Percentiles rank a stretch among this genome's conserved stretches.
These are phyloP conservation scores for Panurus biarmicus DNA, from an alignment of 2,113 vertebrate species.

Conservation along the genomic window DNA sequence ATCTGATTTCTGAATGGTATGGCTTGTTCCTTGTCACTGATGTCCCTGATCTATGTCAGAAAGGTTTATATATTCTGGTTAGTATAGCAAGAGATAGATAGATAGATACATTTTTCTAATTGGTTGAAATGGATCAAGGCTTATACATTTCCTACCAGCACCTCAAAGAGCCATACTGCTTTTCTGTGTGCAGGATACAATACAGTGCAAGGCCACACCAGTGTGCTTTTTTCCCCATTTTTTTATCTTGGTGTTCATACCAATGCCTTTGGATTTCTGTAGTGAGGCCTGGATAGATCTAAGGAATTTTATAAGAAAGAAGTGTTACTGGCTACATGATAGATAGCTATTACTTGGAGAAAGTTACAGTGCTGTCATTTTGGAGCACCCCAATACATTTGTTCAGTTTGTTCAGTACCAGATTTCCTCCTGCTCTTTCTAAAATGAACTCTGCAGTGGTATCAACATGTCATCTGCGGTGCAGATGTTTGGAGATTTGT, in stretches of 20 bases:
- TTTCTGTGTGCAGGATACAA: neutral
- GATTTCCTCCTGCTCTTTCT: neutral
- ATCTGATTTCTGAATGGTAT: slow-evolving; percentile 17
- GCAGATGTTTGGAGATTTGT: neutral
- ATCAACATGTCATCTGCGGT: neutral
- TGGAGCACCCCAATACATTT: neutral
- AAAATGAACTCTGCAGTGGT: neutral
- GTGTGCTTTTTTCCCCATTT: neutral
- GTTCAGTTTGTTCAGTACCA: neutral
- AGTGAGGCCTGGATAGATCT: neutral
- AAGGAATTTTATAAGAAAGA: neutral
- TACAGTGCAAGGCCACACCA: neutral
- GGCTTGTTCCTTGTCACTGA: neutral
- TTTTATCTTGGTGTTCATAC: neutral
- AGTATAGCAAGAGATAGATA: neutral
- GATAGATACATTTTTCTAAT: neutral
- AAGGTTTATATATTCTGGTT: neutral
- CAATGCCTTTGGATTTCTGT: neutral
- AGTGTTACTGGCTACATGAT: neutral
- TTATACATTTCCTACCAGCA: neutral
- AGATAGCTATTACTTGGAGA: neutral
- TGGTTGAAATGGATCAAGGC: neutral
- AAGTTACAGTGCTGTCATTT: neutral
- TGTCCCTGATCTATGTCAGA: neutral
- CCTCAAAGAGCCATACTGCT: neutral